phyloP scores from a whole-genome alignment of 2,888 invertebrate genomes.

The Chalcosyrphus nemorum region DNA sequence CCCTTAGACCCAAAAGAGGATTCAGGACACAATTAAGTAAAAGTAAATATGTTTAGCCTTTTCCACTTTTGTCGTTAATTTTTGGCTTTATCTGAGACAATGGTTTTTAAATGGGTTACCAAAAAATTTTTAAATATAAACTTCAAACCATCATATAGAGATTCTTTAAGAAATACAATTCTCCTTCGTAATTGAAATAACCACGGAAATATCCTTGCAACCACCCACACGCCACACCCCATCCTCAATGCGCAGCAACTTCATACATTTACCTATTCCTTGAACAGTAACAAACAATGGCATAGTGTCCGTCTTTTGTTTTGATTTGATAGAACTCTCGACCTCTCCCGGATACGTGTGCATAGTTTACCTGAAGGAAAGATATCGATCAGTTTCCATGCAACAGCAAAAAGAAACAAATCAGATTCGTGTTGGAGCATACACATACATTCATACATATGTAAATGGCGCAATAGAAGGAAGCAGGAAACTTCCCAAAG shows the following conservation, averaged over 20 bases:
- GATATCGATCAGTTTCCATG: constrained; percentile 54
- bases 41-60: too few species aligned
- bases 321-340: constrained; percentile 8
- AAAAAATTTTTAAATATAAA: too few species aligned
- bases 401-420: constrained; percentile 41
- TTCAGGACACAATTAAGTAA: too few species aligned
- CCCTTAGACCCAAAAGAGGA: too few species aligned
- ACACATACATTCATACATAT: not conserved
- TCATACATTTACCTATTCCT: not conserved
- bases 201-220: too few species aligned
- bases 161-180: not conserved
- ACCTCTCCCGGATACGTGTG: constrained; percentile 20
- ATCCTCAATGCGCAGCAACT: not conserved
- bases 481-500: constrained; percentile 60
- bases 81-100: too few species aligned
- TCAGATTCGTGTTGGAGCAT: constrained; percentile 14
- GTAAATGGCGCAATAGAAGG: not conserved
- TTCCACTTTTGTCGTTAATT: too few species aligned
- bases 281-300: not conserved
- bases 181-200: too few species aligned
- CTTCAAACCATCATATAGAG: too few species aligned
- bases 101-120: too few species aligned
- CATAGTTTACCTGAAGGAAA: constrained; percentile 51
- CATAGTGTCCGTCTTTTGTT: constrained; percentile 31
- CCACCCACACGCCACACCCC: not conserved